A percentile compares a stretch with the other conserved stretches of the same genome.
Conservation (phyloP, 2,888 invertebrate species). For the Cephus runcator region DNA sequence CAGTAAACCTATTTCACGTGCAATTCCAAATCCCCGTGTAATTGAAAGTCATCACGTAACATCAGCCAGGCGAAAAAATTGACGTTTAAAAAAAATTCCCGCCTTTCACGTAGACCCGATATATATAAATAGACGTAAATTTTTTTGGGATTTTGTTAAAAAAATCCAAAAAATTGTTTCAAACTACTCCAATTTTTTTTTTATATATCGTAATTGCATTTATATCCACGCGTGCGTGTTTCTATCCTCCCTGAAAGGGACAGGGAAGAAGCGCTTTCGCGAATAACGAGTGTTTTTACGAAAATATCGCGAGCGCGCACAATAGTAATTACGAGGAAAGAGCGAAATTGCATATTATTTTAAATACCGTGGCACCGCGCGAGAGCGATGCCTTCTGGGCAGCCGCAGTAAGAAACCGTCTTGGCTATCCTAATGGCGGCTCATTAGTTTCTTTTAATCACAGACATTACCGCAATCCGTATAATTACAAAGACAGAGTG, state of each 20-base stretch:
- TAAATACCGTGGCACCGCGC: slow-evolving; percentile 32
- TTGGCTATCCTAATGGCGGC: slow-evolving; percentile 53
- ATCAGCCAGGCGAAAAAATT: neutral
- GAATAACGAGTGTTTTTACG: slow-evolving; percentile 12
- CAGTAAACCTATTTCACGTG: neutral
- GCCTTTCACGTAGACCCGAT: too few species aligned
- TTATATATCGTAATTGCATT: neutral
- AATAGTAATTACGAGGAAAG: slow-evolving; percentile 32
- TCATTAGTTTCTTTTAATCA: slow-evolving; percentile 62
- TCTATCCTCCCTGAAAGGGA: neutral
- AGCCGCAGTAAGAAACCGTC: slow-evolving; percentile 34
- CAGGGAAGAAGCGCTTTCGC: neutral
- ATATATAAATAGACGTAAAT: too few species aligned
- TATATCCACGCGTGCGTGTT: neutral
- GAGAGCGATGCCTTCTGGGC: slow-evolving; percentile 15
- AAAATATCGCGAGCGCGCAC: slow-evolving; percentile 25
- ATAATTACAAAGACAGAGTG: slow-evolving; percentile 45
- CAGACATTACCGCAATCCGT: slow-evolving; percentile 55
- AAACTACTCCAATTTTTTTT: neutral
- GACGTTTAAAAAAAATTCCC: neutral
- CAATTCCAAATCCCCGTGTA: slow-evolving; percentile 1
- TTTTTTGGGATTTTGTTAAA: too few species aligned
- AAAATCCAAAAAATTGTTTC: too few species aligned
- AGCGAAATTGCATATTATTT: slow-evolving; percentile 35
- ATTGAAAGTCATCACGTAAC: neutral